Conservation (phyloP, 2,797 vertebrate genomes). For the Gastrophryne carolinensis region DNA sequence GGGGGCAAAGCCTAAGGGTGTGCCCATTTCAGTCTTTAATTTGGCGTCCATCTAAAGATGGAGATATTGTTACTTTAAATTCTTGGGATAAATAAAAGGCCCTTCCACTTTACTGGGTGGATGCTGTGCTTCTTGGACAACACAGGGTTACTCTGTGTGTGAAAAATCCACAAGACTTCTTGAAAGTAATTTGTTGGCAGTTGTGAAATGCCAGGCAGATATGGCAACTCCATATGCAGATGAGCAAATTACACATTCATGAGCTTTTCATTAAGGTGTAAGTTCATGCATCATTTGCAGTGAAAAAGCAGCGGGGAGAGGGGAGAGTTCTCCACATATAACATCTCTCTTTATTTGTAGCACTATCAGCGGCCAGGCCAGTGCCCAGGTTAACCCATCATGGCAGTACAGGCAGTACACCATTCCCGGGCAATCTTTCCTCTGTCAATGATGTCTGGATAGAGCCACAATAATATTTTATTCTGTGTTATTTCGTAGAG, state of each 20-base stretch:
- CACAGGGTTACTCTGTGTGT: not conserved
- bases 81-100: too few relatives aligned
- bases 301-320: not conserved
- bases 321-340: not conserved
- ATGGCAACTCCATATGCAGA: not conserved
- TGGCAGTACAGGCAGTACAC: too few relatives aligned
- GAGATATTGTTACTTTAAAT: too few relatives aligned
- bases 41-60: too few relatives aligned
- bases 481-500: too few relatives aligned
- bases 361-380: too few relatives aligned
- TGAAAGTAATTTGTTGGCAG: not conserved
- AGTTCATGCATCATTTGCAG: constrained; percentile 4
- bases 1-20: too few relatives aligned
- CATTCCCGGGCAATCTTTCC: too few relatives aligned
- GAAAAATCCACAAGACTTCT: not conserved
- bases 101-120: not conserved
- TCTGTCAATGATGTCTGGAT: too few relatives aligned
- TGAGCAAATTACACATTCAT: constrained; percentile 13
- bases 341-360: not conserved
- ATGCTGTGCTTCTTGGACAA: not conserved
- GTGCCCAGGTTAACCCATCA: too few relatives aligned
- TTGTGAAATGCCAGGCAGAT: not conserved
- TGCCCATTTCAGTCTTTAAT: too few relatives aligned
- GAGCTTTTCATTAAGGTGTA: constrained; percentile 1
- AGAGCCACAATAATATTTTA: too few relatives aligned